Conservation (phyloP, 2,888 invertebrate genomes). For the Auanema sp. region DNA sequence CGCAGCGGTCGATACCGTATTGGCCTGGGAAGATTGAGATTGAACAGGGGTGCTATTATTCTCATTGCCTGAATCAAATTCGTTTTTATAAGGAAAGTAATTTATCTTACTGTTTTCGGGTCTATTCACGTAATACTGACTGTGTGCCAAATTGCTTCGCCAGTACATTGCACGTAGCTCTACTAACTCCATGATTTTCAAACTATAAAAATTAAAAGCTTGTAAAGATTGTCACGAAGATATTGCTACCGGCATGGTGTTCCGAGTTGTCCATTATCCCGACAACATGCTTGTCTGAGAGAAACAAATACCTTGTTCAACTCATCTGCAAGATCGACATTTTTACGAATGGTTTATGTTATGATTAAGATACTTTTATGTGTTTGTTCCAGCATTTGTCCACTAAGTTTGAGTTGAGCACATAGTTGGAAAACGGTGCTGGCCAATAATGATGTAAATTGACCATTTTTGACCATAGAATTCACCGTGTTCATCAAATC, state of each 20-base stretch:
- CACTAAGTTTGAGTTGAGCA: constrained; percentile 55
- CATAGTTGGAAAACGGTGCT: constrained; percentile 57
- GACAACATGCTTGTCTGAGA: constrained; percentile 61
- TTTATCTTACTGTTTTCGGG: constrained; percentile 42
- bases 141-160: constrained; percentile 74
- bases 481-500: constrained; percentile 56
- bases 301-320: constrained; percentile 61
- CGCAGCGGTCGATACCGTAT: constrained; percentile 18
- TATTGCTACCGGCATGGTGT: constrained; percentile 79
- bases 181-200: constrained; percentile 80
- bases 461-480: constrained; percentile 49
- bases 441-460: constrained; percentile 55
- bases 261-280: constrained; percentile 75
- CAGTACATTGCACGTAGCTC: constrained; percentile 89
- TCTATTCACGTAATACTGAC: constrained; percentile 60
- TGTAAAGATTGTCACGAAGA: not conserved
- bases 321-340: constrained; percentile 44
- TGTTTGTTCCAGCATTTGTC: constrained; percentile 54
- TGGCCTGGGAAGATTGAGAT: not conserved
- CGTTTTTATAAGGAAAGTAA: no score
- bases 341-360: not conserved
- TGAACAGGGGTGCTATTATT: not conserved
- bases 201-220: constrained; percentile 12
- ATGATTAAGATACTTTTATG: constrained; percentile 49
- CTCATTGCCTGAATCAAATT: no score